Conservation (phyloP, 2,797 vertebrate species). For the Emydoidea blandingii region DNA sequence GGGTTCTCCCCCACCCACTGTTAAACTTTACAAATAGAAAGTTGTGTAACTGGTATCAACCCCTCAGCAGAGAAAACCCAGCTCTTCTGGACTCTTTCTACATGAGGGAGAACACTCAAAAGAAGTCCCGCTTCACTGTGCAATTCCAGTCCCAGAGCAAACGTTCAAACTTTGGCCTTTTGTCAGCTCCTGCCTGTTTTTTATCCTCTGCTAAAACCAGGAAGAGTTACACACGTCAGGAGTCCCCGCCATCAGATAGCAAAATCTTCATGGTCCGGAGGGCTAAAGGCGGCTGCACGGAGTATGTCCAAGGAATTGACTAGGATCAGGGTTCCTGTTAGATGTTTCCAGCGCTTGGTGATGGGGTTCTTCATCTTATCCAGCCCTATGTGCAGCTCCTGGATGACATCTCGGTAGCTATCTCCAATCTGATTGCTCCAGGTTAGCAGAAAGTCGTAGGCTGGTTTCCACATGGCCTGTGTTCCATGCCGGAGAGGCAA, state of each 20-base stretch:
- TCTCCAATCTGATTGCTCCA: constrained; percentile 96
- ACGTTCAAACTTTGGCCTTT: constrained; percentile 49
- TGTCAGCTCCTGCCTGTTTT: neutral
- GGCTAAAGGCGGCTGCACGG: constrained; percentile 91
- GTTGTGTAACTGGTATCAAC: constrained; percentile 37
- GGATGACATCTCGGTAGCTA: constrained; percentile 96
- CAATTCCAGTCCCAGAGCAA: constrained; percentile 6
- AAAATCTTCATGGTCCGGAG: constrained; percentile 88
- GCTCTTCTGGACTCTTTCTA: neutral
- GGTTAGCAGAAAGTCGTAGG: constrained; percentile 95
- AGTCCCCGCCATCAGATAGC: constrained; percentile 82
- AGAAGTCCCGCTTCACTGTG: neutral
- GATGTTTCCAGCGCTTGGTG: constrained; percentile 96
- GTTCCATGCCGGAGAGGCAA: accelerated
- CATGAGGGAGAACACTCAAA: neutral
- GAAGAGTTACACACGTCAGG: accelerated
- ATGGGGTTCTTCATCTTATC: constrained; percentile 98
- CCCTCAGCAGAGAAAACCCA: constrained; percentile 9
- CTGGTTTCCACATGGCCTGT: constrained; percentile 99
- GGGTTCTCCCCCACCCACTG: neutral
- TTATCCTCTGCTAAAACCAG: constrained; percentile 14
- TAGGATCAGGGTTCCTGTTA: constrained; percentile 94
- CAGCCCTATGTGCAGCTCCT: constrained; percentile 94
- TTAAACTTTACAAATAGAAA: constrained; percentile 62
- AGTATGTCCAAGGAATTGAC: constrained; percentile 94